These are phyloP conservation scores for Trichogramma evanescens DNA, from an alignment of 2,888 invertebrate genomes.

Conservation along the genomic window DNA sequence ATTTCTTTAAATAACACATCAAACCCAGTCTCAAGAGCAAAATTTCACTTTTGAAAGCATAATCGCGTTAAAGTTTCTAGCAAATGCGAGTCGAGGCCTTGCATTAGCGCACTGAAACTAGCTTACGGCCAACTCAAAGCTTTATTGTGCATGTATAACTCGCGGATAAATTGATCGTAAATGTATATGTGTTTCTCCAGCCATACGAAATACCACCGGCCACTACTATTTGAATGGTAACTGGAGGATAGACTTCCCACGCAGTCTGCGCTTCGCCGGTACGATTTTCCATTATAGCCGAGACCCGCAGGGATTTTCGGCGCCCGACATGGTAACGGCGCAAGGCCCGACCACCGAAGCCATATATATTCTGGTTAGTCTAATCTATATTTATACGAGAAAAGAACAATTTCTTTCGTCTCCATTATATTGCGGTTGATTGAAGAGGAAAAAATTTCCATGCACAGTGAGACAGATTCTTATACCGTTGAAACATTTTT, in stretches of 20 bases:
- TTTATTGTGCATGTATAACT: too few species aligned
- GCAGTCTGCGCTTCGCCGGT: conserved; percentile 71
- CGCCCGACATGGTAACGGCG: conserved; percentile 77
- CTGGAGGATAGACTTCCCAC: conserved; percentile 88
- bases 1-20: too few species aligned
- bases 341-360: conserved; percentile 88
- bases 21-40: too few species aligned
- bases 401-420: background rate
- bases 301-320: conserved; percentile 70
- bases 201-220: conserved; percentile 73
- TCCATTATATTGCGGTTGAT: background rate
- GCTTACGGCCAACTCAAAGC: too few species aligned
- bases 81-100: too few species aligned
- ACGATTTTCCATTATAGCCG: conserved; percentile 83
- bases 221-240: conserved; percentile 90
- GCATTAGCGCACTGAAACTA: too few species aligned
- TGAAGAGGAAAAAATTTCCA: background rate
- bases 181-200: conserved; percentile 47
- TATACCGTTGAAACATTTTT: conserved; percentile 22
- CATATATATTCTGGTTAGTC: conserved; percentile 72
- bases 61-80: too few species aligned
- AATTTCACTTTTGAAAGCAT: too few species aligned
- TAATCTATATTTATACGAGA: background rate
- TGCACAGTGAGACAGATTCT: background rate
- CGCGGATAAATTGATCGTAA: too few species aligned